A percentile compares a stretch with the other conserved stretches of the same genome.
phyloP scores from a whole-genome alignment of 2,113 vertebrate genomes.

The Rhombomys opimus region DNA sequence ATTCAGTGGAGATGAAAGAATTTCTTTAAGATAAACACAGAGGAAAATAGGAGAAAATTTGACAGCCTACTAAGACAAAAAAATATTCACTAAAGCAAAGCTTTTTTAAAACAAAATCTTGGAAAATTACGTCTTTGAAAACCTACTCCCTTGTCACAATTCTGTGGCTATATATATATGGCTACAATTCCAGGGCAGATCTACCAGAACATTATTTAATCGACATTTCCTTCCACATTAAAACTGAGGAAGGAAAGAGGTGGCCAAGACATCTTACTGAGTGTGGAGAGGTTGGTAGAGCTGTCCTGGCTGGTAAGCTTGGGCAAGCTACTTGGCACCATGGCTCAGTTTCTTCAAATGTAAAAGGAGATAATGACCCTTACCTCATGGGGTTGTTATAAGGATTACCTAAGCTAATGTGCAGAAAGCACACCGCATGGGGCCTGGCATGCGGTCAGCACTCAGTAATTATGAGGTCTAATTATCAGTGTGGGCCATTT shows the following conservation, averaged over 20 bases:
- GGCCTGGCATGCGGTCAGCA: background rate
- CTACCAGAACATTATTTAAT: background rate
- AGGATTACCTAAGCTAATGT: background rate
- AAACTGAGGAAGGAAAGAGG: background rate
- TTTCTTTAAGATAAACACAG: slow-evolving; percentile 72
- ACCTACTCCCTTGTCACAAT: slow-evolving; percentile 49
- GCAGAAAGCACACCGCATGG: background rate
- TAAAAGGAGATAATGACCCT: slow-evolving; percentile 41
- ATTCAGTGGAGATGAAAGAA: slow-evolving; percentile 75
- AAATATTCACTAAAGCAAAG: slow-evolving; percentile 72
- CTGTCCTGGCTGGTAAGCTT: background rate
- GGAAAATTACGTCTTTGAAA: slow-evolving; percentile 59
- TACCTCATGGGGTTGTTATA: background rate
- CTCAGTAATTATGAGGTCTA: slow-evolving; percentile 55
- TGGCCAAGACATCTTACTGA: background rate
- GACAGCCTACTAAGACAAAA: slow-evolving; percentile 73
- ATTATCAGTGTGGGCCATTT: background rate
- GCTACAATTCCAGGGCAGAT: background rate
- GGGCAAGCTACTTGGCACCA: background rate
- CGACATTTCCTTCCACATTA: slow-evolving; percentile 10
- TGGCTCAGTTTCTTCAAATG: slow-evolving; percentile 55
- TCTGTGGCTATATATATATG: background rate
- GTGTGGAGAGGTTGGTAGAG: background rate
- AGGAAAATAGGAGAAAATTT: slow-evolving; percentile 74
- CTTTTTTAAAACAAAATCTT: slow-evolving; percentile 57